phyloP scores from a whole-genome alignment of 1,140 invertebrate species.

The Leptopilina clavipes region DNA sequence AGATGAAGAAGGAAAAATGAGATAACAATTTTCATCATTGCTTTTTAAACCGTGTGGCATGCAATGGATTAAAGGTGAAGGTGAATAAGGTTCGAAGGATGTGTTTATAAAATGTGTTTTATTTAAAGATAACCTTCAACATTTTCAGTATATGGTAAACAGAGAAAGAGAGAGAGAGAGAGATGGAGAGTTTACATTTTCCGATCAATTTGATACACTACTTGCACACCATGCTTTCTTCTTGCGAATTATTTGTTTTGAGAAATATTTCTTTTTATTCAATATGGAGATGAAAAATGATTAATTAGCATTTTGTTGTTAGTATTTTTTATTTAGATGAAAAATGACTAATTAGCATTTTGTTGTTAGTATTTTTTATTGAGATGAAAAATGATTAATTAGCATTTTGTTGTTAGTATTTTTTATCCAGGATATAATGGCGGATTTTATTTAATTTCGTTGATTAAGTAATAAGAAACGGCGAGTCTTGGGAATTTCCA shows the following conservation, averaged over 20 bases:
- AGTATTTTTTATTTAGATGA: too few species aligned
- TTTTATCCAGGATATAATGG: too few species aligned
- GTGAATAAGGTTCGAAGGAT: constrained; percentile 24
- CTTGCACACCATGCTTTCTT: too few species aligned
- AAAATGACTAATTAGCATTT: too few species aligned
- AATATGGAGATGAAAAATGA: too few species aligned
- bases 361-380: too few species aligned
- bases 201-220: constrained; percentile 15
- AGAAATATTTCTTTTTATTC: too few species aligned
- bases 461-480: background rate
- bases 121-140: constrained; percentile 27
- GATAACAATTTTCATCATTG: constrained; percentile 15
- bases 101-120: constrained; percentile 22
- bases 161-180: background rate
- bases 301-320: too few species aligned
- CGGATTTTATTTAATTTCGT: too few species aligned
- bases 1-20: background rate
- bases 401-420: too few species aligned
- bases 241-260: background rate
- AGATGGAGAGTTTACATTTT: constrained; percentile 13
- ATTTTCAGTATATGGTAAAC: constrained; percentile 22
- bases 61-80: constrained; percentile 23
- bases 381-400: too few species aligned
- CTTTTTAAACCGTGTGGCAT: constrained; percentile 8
- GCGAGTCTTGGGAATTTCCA: constrained; percentile 46